Evolutionary conservation across 2,113 vertebrate species (phyloP).

Genomic region (Odocoileus virginianus): DNA sequence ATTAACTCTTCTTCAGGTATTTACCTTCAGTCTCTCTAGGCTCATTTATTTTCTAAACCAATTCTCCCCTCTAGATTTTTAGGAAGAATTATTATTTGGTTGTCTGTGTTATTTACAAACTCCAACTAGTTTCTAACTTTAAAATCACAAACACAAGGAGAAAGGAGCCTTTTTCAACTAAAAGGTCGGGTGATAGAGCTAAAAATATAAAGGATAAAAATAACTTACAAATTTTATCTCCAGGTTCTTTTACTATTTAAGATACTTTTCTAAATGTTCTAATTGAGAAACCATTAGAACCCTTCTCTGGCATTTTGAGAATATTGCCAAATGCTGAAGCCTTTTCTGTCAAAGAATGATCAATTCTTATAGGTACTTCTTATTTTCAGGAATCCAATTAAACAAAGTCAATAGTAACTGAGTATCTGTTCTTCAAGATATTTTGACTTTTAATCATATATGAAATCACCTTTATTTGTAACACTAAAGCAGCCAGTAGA

Average conservation of each 20-base stretch:
- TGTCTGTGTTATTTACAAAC: slow-evolving; percentile 4
- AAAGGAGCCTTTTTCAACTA: slow-evolving; percentile 24
- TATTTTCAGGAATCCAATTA: slow-evolving; percentile 27
- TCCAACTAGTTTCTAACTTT: slow-evolving; percentile 16
- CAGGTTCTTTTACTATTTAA: not conserved
- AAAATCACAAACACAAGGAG: slow-evolving; percentile 30
- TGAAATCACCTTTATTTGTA: not conserved
- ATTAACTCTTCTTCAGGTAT: not conserved
- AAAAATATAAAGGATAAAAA: slow-evolving; percentile 34
- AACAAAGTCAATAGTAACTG: not conserved
- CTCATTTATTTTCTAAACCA: not conserved
- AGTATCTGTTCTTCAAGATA: not conserved
- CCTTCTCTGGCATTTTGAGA: not conserved
- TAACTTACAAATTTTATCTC: slow-evolving; percentile 31
- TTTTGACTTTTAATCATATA: not conserved
- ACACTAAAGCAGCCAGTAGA: not conserved
- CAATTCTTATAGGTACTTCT: not conserved
- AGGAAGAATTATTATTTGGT: not conserved
- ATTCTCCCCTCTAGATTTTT: not conserved
- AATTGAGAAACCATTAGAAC: not conserved
- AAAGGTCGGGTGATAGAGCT: not conserved
- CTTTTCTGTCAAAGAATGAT: not conserved
- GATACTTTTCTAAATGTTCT: not conserved
- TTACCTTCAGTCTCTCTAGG: not conserved
- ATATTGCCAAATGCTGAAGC: not conserved